These are phyloP conservation scores for Myotis yumanensis DNA, from an alignment of 2,113 vertebrate genomes.

Conservation along the genomic window DNA sequence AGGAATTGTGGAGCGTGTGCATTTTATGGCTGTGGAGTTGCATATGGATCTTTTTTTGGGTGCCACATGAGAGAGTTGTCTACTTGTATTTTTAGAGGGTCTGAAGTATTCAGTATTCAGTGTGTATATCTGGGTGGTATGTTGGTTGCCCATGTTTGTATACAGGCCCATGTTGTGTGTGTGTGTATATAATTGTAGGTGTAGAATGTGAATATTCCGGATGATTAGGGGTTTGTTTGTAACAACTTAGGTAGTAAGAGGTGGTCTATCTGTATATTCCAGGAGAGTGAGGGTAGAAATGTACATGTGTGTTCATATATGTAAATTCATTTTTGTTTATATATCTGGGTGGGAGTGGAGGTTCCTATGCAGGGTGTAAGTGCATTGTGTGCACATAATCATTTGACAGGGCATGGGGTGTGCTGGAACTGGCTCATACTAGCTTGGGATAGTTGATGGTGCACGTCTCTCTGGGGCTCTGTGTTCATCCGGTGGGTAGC, in stretches of 20 bases:
- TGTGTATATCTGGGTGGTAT: neutral
- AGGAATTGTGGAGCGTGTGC: neutral
- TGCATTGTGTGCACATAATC: neutral
- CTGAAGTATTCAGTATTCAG: neutral
- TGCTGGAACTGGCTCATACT: neutral
- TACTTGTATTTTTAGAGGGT: neutral
- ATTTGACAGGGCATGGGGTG: neutral
- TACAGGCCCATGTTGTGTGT: neutral
- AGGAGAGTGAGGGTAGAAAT: neutral
- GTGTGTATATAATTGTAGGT: neutral
- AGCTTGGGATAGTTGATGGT: neutral
- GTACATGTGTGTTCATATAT: neutral
- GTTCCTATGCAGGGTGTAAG: neutral
- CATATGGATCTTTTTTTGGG: neutral
- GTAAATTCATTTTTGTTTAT: neutral
- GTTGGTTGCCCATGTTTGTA: neutral
- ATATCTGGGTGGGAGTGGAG: neutral
- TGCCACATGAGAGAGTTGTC: neutral
- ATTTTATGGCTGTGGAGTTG: neutral
- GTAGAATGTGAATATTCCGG: neutral
- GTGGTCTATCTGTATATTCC: neutral
- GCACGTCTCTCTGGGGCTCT: neutral
- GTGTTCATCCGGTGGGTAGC: neutral
- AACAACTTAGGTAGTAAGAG: neutral
- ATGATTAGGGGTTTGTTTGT: neutral